A percentile compares a stretch with the other conserved stretches of the same genome.
Conservation (phyloP, 2,797 vertebrate genomes). For the Periophthalmus magnuspinnatus region DNA sequence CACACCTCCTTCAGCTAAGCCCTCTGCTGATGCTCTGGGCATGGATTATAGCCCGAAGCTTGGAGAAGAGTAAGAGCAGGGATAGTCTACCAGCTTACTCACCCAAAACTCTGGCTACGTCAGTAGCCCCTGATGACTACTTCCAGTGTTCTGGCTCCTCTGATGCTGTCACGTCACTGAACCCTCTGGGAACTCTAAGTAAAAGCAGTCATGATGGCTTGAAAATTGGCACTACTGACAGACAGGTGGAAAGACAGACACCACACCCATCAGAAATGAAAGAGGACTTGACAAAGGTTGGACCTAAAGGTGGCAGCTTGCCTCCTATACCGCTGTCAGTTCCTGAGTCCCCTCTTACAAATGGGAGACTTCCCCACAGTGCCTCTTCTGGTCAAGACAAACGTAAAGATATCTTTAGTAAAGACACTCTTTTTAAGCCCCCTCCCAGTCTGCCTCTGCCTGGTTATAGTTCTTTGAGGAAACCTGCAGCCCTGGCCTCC, state of each 20-base stretch:
- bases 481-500: slow-evolving; percentile 51
- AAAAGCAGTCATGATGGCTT: slow-evolving; percentile 87
- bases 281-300: slow-evolving; percentile 82
- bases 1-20: slow-evolving; percentile 81
- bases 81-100: slow-evolving; percentile 86
- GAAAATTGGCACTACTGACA: slow-evolving; percentile 81
- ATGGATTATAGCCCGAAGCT: slow-evolving; percentile 71
- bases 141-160: slow-evolving; percentile 90
- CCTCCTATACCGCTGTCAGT: slow-evolving; percentile 74
- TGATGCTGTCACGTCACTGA: slow-evolving; percentile 85
- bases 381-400: slow-evolving; percentile 88
- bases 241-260: slow-evolving; percentile 80
- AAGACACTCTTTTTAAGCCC: slow-evolving; percentile 95
- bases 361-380: slow-evolving; percentile 85
- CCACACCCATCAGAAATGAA: slow-evolving; percentile 84
- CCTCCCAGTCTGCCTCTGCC: slow-evolving; percentile 85
- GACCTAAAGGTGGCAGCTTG: slow-evolving; percentile 77
- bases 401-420: slow-evolving; percentile 94
- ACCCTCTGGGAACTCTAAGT: slow-evolving; percentile 84
- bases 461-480: slow-evolving; percentile 86
- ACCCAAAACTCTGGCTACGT: slow-evolving; percentile 75
- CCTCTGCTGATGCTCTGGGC: slow-evolving; percentile 82
- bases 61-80: slow-evolving; percentile 87
- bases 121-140: slow-evolving; percentile 82
- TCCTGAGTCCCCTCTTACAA: slow-evolving; percentile 82